Conservation (phyloP, 2,888 invertebrate genomes). For the Adelphocoris suturalis region DNA sequence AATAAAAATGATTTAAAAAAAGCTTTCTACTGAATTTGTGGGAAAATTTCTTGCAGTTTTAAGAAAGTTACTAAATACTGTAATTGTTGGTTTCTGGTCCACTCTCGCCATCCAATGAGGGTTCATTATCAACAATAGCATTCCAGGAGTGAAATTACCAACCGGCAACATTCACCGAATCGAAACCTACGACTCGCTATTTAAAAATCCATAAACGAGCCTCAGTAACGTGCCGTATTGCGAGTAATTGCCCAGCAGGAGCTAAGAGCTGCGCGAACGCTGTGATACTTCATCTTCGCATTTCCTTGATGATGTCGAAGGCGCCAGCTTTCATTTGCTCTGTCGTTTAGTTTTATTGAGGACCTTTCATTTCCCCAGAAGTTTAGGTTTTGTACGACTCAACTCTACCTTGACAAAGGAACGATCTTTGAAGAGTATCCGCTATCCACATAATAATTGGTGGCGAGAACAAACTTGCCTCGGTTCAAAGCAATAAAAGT, state of each 20-base stretch:
- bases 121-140: background rate
- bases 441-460: background rate
- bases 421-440: background rate
- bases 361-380: background rate
- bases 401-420: background rate
- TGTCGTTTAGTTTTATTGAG: background rate
- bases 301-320: background rate
- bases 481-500: background rate
- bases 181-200: background rate
- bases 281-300: background rate
- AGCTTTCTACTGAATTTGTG: no score
- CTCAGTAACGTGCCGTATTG: background rate
- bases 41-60: no score
- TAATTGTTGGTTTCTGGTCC: no score
- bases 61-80: no score
- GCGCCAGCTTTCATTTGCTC: background rate
- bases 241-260: background rate
- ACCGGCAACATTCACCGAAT: background rate
- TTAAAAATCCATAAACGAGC: background rate
- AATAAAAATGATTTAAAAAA: no score
- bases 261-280: background rate
- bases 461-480: background rate
- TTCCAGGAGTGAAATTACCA: background rate
- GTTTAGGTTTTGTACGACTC: background rate
- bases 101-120: no score